Evolutionary conservation across 1,140 invertebrate species (phyloP).

Genomic region (Drosophila nigrodunni): DNA sequence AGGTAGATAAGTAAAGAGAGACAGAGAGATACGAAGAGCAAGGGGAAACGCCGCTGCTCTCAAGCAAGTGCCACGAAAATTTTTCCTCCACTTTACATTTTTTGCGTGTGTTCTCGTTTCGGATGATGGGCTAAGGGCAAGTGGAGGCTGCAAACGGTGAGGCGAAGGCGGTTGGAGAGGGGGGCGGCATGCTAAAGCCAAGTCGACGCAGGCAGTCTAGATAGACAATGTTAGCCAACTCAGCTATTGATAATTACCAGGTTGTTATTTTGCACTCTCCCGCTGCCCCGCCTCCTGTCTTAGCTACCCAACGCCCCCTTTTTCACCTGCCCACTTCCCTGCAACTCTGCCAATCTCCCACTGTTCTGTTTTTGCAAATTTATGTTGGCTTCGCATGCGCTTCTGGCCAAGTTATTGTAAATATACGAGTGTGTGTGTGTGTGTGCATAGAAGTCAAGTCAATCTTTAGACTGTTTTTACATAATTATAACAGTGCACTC

Average conservation of each 20-base stretch:
- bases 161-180: background rate
- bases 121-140: conserved; percentile 34
- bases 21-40: background rate
- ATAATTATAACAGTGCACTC: conserved; percentile 78
- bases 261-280: conserved; percentile 57
- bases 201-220: conserved; percentile 31
- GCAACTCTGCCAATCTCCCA: background rate
- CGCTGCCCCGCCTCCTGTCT: background rate
- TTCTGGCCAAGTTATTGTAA: conserved; percentile 26
- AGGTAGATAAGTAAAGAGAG: background rate
- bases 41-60: background rate
- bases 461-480: conserved; percentile 81
- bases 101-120: conserved; percentile 72
- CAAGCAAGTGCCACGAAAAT: conserved; percentile 65
- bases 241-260: conserved; percentile 76
- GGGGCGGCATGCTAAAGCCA: background rate
- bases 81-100: conserved; percentile 75
- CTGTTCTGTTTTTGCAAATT: conserved; percentile 51
- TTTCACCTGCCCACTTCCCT: conserved; percentile 1
- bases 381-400: conserved; percentile 78
- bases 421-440: conserved; percentile 22
- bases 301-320: background rate
- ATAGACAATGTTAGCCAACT: conserved; percentile 73
- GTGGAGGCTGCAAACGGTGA: background rate
- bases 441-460: conserved; percentile 72